A percentile compares a stretch with the other conserved stretches of the same genome.
Conservation (phyloP, 2,888 invertebrate species). For the Tachystola acroxantha region DNA sequence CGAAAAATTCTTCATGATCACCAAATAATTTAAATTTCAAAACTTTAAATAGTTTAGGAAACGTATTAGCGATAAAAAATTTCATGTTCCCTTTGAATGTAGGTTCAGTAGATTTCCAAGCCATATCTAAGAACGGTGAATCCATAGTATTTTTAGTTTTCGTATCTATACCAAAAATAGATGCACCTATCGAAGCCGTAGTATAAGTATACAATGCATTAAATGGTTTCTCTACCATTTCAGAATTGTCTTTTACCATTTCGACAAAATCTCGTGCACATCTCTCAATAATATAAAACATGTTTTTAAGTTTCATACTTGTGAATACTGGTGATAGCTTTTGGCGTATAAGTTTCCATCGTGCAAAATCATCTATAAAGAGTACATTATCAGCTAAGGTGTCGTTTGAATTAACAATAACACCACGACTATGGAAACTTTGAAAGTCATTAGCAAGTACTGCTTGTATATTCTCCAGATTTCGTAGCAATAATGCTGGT, state of each 20-base stretch:
- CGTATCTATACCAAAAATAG: slow-evolving; percentile 52
- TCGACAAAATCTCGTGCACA: slow-evolving; percentile 45
- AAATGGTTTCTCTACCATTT: slow-evolving; percentile 32
- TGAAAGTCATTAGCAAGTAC: slow-evolving; percentile 45
- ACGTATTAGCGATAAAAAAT: slow-evolving; percentile 24
- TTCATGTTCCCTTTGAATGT: slow-evolving; percentile 23
- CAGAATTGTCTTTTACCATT: slow-evolving; percentile 27
- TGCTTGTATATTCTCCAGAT: slow-evolving; percentile 44
- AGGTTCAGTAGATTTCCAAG: slow-evolving; percentile 32
- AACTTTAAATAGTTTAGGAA: slow-evolving; percentile 31
- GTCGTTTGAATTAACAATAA: slow-evolving; percentile 37
- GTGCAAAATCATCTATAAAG: slow-evolving; percentile 38
- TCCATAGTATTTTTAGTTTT: slow-evolving; percentile 45
- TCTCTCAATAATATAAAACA: slow-evolving; percentile 50
- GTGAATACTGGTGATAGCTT: slow-evolving; percentile 59
- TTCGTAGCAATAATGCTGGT: slow-evolving; percentile 39
- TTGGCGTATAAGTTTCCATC: slow-evolving; percentile 54
- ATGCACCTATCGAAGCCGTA: slow-evolving; percentile 47
- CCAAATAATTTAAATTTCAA: slow-evolving; percentile 41
- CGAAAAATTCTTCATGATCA: slow-evolving; percentile 44
- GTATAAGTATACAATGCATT: slow-evolving; percentile 42
- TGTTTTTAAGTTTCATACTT: slow-evolving; percentile 49
- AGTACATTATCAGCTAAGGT: slow-evolving; percentile 44
- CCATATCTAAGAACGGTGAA: slow-evolving; percentile 48
- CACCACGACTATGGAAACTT: slow-evolving; percentile 45